Conservation (phyloP, 64 coral and sea anemone species). For the Acropora yongei region DNA sequence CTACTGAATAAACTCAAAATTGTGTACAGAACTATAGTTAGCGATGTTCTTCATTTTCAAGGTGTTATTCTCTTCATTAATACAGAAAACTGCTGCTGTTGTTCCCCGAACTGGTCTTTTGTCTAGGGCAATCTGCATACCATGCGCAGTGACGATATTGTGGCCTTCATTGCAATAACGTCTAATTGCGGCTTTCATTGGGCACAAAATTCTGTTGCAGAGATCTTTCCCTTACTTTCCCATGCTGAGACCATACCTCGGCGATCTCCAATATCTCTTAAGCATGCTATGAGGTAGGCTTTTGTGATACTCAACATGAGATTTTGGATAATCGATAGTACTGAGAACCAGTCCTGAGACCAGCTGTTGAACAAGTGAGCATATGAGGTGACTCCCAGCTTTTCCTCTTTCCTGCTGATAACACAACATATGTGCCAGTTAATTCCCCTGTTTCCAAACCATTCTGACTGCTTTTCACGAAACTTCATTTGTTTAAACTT, state of each 20-base stretch:
- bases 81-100: neutral
- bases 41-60: neutral
- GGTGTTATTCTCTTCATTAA: neutral
- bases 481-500: neutral
- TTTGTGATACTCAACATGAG: constrained; percentile 23
- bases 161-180: constrained; percentile 11
- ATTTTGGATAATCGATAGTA: constrained; percentile 14
- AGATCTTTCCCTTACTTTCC: neutral
- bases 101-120: neutral
- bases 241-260: neutral
- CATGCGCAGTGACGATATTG: neutral
- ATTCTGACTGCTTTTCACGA: constrained; percentile 36
- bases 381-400: constrained; percentile 6
- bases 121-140: neutral
- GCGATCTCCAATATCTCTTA: neutral
- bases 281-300: neutral
- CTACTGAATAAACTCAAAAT: constrained; percentile 27
- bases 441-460: constrained; percentile 49
- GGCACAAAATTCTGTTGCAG: neutral
- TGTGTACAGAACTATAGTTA: neutral
- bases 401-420: neutral
- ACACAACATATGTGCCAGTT: constrained; percentile 47
- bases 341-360: constrained; percentile 23
- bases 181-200: neutral
- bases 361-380: constrained; percentile 39